Evolutionary conservation across 2,113 vertebrate species (phyloP).

Genomic region (Felis chaus): DNA sequence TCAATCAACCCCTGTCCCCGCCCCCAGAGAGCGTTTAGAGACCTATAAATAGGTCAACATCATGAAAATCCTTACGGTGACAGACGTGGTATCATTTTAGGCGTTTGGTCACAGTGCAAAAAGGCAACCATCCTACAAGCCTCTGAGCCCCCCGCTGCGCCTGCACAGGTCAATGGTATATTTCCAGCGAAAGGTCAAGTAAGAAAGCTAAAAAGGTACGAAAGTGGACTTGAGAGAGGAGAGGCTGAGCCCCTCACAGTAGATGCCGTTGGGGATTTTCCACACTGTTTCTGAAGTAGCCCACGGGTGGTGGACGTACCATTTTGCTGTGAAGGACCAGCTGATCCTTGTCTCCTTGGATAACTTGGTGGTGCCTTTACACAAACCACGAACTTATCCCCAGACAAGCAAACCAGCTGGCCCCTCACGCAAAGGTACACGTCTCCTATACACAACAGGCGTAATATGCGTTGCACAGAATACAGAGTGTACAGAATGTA

Average conservation of each 20-base stretch:
- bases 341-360: not conserved
- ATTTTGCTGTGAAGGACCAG: not conserved
- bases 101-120: too few species aligned
- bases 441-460: not conserved
- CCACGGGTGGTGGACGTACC: accelerated
- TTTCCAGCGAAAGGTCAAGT: not conserved
- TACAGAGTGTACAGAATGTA: not conserved
- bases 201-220: not conserved
- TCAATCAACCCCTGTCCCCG: not conserved
- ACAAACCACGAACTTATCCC: not conserved
- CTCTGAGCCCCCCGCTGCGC: not conserved
- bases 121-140: accelerated
- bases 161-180: not conserved
- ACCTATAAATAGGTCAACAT: accelerated
- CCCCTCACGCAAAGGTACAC: not conserved
- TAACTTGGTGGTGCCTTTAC: not conserved
- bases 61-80: accelerated
- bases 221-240: not conserved
- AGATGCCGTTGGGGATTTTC: not conserved
- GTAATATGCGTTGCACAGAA: not conserved
- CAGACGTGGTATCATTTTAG: accelerated
- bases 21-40: not conserved
- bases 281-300: not conserved
- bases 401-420: not conserved
- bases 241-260: not conserved